These are phyloP conservation scores for Montipora efflorescens DNA, from an alignment of 64 coral and sea anemone genomes.

Conservation along the genomic window DNA sequence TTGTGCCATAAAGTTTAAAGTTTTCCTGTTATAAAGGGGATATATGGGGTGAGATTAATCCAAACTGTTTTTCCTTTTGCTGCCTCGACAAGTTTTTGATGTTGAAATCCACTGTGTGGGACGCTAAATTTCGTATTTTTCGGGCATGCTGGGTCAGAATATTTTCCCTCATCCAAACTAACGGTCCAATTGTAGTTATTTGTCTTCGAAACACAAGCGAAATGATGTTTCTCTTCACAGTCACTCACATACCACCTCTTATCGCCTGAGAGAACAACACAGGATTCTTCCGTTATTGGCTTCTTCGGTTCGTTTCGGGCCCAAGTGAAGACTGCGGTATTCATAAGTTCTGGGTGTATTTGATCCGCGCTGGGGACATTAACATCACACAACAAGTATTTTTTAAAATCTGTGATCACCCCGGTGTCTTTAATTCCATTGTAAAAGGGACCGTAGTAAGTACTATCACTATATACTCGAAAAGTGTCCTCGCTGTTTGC, in stretches of 20 bases:
- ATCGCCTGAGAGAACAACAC: slow-evolving; percentile 46
- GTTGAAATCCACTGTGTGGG: slow-evolving; percentile 64
- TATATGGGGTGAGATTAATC: slow-evolving; percentile 56
- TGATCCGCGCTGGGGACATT: slow-evolving; percentile 51
- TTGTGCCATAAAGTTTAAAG: background rate
- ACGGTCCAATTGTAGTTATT: background rate
- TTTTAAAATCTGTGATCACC: slow-evolving; percentile 55
- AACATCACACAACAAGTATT: slow-evolving; percentile 68
- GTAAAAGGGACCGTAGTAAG: slow-evolving; percentile 67
- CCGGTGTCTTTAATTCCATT: slow-evolving; percentile 49
- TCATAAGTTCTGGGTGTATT: slow-evolving; percentile 51
- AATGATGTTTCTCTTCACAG: slow-evolving; percentile 55
- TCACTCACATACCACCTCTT: slow-evolving; percentile 59
- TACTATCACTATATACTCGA: slow-evolving; percentile 61
- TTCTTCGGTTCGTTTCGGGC: slow-evolving; percentile 54
- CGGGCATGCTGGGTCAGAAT: slow-evolving; percentile 33
- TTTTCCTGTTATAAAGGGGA: slow-evolving; percentile 3
- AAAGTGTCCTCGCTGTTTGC: background rate
- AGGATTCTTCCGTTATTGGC: slow-evolving; percentile 46
- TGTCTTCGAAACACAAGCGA: slow-evolving; percentile 47
- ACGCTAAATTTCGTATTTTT: slow-evolving; percentile 58
- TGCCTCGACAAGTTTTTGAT: slow-evolving; percentile 48
- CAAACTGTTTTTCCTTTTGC: slow-evolving; percentile 65
- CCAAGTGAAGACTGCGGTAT: slow-evolving; percentile 71
- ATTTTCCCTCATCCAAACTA: slow-evolving; percentile 1